These are phyloP conservation scores for Zaprionus bogoriensis DNA, from an alignment of 2,888 invertebrate genomes.

Conservation along the genomic window DNA sequence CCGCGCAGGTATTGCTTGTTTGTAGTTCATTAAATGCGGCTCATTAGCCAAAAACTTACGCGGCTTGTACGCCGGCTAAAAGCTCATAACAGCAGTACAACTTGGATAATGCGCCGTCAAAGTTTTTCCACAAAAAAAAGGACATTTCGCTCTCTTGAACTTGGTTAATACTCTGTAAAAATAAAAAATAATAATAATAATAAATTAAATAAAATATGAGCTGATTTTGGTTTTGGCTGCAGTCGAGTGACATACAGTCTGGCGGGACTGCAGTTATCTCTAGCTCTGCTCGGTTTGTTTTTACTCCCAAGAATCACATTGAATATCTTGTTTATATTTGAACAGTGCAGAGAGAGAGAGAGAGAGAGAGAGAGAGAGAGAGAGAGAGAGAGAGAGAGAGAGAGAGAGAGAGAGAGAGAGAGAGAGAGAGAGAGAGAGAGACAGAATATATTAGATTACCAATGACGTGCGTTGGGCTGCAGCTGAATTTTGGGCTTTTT, in stretches of 20 bases:
- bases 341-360: too few species aligned
- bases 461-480: slow-evolving; percentile 26
- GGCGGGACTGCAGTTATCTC: too few species aligned
- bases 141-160: neutral
- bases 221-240: neutral
- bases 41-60: slow-evolving; percentile 57
- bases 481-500: slow-evolving; percentile 56
- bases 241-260: too few species aligned
- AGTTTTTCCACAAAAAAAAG: neutral
- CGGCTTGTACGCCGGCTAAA: neutral
- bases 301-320: slow-evolving; percentile 60
- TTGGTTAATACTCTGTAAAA: too few species aligned
- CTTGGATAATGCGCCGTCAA: slow-evolving; percentile 9
- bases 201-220: too few species aligned
- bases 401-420: too few species aligned
- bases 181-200: too few species aligned
- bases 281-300: too few species aligned
- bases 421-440: slow-evolving; percentile 40
- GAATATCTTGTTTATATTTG: slow-evolving; percentile 64
- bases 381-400: too few species aligned
- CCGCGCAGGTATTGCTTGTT: slow-evolving; percentile 40
- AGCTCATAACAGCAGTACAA: slow-evolving; percentile 20
- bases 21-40: slow-evolving; percentile 61
- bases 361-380: too few species aligned
- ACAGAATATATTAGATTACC: neutral